Evolutionary conservation across 2,888 invertebrate species (phyloP), one percentile per base, ranked within the genome.

Genomic region (Drosophila anomelani): DNA sequence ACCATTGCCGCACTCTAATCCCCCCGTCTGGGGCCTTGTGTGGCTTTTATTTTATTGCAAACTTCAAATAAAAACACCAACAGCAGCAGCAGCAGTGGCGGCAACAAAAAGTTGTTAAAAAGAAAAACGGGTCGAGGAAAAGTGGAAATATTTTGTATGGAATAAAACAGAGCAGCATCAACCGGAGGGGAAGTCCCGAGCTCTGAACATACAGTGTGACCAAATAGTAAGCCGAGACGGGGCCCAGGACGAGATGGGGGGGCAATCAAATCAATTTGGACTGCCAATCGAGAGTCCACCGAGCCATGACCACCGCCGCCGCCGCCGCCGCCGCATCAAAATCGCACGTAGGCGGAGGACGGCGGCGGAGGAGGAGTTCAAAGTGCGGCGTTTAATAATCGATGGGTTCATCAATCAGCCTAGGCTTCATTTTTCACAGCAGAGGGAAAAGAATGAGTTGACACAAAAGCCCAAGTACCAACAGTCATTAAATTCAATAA

Each of bases 11-110:
- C 54, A 39, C 46, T 36, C 51, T 55, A 55, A 69, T 69, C 56
- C 67, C 51, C 70, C 68, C 32, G 62, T 36, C 70, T 58, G 63
- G 62, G 73, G 73, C 60, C 61, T 62, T 63, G 79, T 76, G 85
- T 61, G 84, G 81, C 88, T 88, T 84, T 88, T 86, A 84, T 84
- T 84, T 84, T 84, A 84, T 84, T 84, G 66, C 88, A 80, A 86
- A 77, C 76, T 81, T 77, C 72, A 76, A 84, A 86, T 76, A 82
- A 88, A 88, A 68, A 69, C 60, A 46, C 41, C 46, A 39, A n/a
- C 47, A 46, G 44, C 47, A 39, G 17, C 47, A 26, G 9, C 56
- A 67, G 51, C 51, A 68, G 68, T 13, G 54, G 51, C 38, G 58
- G 34, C 51, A 43, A 38, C 46, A 64, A 67, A 67, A 67, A 67